phyloP scores from a whole-genome alignment of 2,113 vertebrate genomes.

The Sinocyclocheilus anophthalmus region DNA sequence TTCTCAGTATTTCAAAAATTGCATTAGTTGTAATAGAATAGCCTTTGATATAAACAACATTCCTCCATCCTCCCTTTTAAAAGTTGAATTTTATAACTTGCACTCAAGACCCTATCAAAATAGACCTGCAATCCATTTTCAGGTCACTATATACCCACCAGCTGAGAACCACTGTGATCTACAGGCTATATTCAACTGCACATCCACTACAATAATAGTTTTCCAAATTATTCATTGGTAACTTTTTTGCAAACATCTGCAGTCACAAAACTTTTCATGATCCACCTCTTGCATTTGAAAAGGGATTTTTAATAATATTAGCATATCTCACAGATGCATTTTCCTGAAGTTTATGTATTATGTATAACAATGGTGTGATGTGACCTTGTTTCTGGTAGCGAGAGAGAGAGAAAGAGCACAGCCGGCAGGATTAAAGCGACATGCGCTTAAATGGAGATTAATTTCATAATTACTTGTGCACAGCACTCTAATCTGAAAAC shows the following conservation, averaged over 20 bases:
- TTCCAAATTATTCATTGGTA: not conserved
- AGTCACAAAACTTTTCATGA: not conserved
- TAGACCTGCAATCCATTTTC: not conserved
- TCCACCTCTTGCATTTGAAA: not conserved
- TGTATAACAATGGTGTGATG: not conserved
- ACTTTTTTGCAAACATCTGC: not conserved
- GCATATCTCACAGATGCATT: constrained; percentile 32
- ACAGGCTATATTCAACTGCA: not conserved
- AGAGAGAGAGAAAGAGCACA: not conserved
- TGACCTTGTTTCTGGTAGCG: constrained; percentile 37
- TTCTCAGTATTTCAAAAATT: not conserved
- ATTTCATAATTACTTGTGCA: constrained; percentile 43
- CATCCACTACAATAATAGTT: not conserved
- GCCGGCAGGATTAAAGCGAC: constrained; percentile 29
- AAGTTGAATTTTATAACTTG: too few relatives aligned
- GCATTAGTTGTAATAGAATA: not conserved
- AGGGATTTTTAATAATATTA: not conserved
- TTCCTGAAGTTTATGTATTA: constrained; percentile 27
- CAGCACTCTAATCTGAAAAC: constrained; percentile 20
- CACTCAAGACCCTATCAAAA: not conserved
- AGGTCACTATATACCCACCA: not conserved
- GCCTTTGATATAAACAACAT: not conserved
- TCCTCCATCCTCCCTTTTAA: too few relatives aligned
- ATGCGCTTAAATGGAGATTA: constrained; percentile 40
- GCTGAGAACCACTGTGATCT: not conserved